These are phyloP conservation scores for Huso huso DNA, from an alignment of 2,797 vertebrate genomes.

Conservation along the genomic window DNA sequence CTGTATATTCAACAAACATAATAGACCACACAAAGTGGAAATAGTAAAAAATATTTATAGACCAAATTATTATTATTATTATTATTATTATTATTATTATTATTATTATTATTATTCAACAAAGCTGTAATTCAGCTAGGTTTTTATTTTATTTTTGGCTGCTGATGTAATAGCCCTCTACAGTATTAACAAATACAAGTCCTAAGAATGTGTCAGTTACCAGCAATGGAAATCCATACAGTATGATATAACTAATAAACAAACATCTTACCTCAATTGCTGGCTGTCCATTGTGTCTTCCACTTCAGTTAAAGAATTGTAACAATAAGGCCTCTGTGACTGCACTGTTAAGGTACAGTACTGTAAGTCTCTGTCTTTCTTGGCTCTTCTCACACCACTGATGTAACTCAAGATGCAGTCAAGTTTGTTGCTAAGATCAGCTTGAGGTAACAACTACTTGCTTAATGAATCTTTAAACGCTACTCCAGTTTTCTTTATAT, in stretches of 20 bases:
- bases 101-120: no score
- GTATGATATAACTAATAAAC: neutral
- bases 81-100: no score
- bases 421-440: constrained; percentile 32
- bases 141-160: no score
- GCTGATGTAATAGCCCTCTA: no score
- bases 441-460: constrained; percentile 21
- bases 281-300: constrained; percentile 8
- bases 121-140: no score
- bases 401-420: constrained; percentile 49
- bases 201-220: constrained; percentile 48
- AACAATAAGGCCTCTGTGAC: neutral
- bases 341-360: constrained; percentile 32
- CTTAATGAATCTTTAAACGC: constrained; percentile 50
- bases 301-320: constrained; percentile 29
- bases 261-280: constrained; percentile 35
- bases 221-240: constrained; percentile 30
- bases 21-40: no score
- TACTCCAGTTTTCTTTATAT: constrained; percentile 18
- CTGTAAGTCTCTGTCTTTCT: constrained; percentile 46
- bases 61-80: no score
- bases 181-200: constrained; percentile 19
- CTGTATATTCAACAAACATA: no score
- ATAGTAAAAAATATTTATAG: no score
- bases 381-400: constrained; percentile 28